phyloP scores from a whole-genome alignment of 2,113 vertebrate genomes.

The Odontesthes bonariensis region DNA sequence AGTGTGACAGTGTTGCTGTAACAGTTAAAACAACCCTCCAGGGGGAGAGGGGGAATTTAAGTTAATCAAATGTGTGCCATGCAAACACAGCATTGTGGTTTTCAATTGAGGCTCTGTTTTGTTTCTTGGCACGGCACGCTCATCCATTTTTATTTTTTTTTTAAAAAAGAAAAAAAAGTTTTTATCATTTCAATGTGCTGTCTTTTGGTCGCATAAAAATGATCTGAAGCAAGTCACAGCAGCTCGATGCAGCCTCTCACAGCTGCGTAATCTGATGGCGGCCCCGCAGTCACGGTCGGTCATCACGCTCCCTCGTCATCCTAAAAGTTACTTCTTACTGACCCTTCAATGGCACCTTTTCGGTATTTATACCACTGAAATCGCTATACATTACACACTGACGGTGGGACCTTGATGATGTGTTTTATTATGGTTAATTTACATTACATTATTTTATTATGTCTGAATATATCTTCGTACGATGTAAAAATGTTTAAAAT shows the following conservation, averaged over 20 bases:
- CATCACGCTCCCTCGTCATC: too few relatives aligned
- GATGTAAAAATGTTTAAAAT: too few relatives aligned
- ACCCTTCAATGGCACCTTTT: too few relatives aligned
- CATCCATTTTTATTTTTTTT: conserved; percentile 1
- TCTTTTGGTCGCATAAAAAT: conserved; percentile 27
- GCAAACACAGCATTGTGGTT: conserved; percentile 17
- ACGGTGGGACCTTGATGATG: too few relatives aligned
- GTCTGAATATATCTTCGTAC: too few relatives aligned
- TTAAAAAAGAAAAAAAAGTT: too few relatives aligned
- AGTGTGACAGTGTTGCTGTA: conserved; percentile 37
- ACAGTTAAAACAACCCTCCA: conserved; percentile 6
- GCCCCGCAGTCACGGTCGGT: too few relatives aligned
- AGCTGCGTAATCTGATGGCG: conserved; percentile 30
- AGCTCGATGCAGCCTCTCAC: conserved; percentile 16
- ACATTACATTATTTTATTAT: too few relatives aligned
- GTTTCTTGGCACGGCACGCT: background rate
- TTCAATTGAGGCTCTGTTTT: conserved; percentile 17
- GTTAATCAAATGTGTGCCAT: background rate
- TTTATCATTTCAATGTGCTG: background rate
- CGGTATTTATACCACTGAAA: too few relatives aligned
- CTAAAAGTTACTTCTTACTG: too few relatives aligned
- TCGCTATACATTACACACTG: too few relatives aligned
- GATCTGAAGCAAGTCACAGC: conserved; percentile 13
- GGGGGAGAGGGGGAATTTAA: background rate
- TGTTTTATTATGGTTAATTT: too few relatives aligned